Evolutionary conservation across 2,888 invertebrate species (phyloP).

Genomic region (Cremastobaeus sp.): DNA sequence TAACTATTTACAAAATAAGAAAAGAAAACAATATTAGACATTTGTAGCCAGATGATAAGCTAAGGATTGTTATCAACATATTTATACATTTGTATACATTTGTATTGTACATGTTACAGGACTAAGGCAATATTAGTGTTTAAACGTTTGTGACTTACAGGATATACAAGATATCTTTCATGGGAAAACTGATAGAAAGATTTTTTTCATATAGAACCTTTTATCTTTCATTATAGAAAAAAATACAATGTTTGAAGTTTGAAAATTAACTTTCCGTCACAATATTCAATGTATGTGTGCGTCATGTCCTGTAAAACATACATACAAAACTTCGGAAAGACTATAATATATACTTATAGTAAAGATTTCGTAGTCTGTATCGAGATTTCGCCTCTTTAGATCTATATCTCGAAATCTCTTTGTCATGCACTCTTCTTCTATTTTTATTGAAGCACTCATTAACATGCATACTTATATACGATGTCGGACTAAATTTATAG

Average conservation of each 20-base stretch:
- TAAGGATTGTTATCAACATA: conserved; percentile 27
- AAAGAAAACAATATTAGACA: conserved; percentile 14
- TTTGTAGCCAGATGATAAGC: conserved; percentile 34
- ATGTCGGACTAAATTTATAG: conserved; percentile 52
- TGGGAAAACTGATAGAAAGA: too few relatives aligned
- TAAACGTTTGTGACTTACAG: too few relatives aligned
- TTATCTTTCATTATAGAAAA: too few relatives aligned
- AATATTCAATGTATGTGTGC: too few relatives aligned
- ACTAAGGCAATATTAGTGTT: too few relatives aligned
- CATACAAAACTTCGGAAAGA: conserved; percentile 67
- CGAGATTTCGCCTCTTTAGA: conserved; percentile 31
- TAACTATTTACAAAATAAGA: conserved; percentile 19
- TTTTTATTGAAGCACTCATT: conserved; percentile 17
- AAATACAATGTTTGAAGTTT: too few relatives aligned
- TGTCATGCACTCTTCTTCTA: conserved; percentile 44
- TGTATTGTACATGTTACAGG: too few relatives aligned
- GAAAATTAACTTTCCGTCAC: too few relatives aligned
- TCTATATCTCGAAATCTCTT: conserved; percentile 25
- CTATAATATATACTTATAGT: conserved; percentile 76
- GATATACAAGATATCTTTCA: too few relatives aligned
- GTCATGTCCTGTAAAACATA: too few relatives aligned
- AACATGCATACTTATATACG: conserved; percentile 36
- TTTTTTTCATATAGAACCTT: too few relatives aligned
- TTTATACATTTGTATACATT: conserved; percentile 11
- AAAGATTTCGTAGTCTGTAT: conserved; percentile 64